A percentile compares a stretch with the other conserved stretches of the same genome.
Evolutionary conservation across 2,888 invertebrate genomes (phyloP).

Genomic region (Andrena flavipes): DNA sequence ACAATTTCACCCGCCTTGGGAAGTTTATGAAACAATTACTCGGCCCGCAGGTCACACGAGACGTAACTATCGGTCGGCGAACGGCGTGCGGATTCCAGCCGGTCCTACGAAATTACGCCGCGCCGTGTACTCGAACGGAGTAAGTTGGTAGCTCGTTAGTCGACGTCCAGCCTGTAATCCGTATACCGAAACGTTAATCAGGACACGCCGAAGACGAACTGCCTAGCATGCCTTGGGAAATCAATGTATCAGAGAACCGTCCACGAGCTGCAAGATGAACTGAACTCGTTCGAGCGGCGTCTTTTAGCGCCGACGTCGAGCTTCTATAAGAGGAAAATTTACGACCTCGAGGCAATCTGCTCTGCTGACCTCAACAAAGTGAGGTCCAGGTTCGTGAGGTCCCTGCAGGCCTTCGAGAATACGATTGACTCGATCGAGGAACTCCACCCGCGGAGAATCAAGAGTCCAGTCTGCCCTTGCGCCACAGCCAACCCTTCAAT

Average conservation of each 20-base stretch:
- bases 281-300: conserved; percentile 52
- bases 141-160: conserved; percentile 48
- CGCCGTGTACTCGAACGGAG: neutral
- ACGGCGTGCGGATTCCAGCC: neutral
- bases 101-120: conserved; percentile 16
- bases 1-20: neutral
- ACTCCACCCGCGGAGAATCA: conserved; percentile 22
- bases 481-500: neutral
- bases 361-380: conserved; percentile 69
- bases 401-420: conserved; percentile 63
- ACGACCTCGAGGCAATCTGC: conserved; percentile 71
- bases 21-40: conserved; percentile 36
- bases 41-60: conserved; percentile 32
- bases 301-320: conserved; percentile 46
- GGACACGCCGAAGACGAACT: conserved; percentile 28
- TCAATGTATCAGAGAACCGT: conserved; percentile 54
- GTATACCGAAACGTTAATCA: conserved; percentile 48
- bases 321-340: conserved; percentile 72
- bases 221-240: conserved; percentile 37
- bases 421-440: conserved; percentile 59
- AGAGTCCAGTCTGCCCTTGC: conserved; percentile 16
- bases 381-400: conserved; percentile 69
- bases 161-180: conserved; percentile 29
- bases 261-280: conserved; percentile 47
- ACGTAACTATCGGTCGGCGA: neutral